These are phyloP conservation scores for Planiliza haematocheilus DNA, from an alignment of 2,113 vertebrate species.

Conservation along the genomic window DNA sequence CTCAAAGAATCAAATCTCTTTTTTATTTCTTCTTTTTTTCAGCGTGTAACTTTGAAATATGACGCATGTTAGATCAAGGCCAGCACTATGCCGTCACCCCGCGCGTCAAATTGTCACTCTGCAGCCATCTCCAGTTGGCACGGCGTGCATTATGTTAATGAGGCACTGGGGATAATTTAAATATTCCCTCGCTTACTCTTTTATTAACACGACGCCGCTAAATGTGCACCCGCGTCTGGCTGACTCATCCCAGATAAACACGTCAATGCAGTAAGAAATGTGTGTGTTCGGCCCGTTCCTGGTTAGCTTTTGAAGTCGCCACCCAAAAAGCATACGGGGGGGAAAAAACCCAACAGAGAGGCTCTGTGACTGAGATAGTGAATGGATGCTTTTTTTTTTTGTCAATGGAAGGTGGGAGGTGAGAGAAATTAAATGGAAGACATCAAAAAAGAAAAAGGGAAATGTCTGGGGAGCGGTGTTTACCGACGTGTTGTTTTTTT, in stretches of 20 bases:
- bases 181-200: constrained; percentile 35
- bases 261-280: constrained; percentile 45
- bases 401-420: constrained; percentile 66
- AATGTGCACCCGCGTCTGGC: constrained; percentile 28
- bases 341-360: constrained; percentile 36
- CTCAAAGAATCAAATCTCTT: not conserved
- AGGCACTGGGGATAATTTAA: constrained; percentile 25
- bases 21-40: not conserved
- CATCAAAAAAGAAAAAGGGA: constrained; percentile 53
- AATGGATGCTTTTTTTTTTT: constrained; percentile 54
- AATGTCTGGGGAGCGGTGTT: constrained; percentile 63
- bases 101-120: not conserved
- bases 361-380: constrained; percentile 33
- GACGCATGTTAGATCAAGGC: not conserved
- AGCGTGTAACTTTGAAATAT: constrained; percentile 9
- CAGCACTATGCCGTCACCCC: not conserved
- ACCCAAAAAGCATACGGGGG: constrained; percentile 35
- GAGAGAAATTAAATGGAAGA: constrained; percentile 63
- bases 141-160: constrained; percentile 23
- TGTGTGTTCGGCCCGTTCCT: constrained; percentile 14
- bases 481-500: constrained; percentile 46
- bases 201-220: constrained; percentile 26
- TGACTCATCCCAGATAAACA: constrained; percentile 61
- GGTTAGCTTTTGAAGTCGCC: constrained; percentile 54
- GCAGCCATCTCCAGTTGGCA: constrained; percentile 8